phyloP scores from a whole-genome alignment of 2,797 vertebrate genomes.

The Pseudopleuronectes americanus region DNA sequence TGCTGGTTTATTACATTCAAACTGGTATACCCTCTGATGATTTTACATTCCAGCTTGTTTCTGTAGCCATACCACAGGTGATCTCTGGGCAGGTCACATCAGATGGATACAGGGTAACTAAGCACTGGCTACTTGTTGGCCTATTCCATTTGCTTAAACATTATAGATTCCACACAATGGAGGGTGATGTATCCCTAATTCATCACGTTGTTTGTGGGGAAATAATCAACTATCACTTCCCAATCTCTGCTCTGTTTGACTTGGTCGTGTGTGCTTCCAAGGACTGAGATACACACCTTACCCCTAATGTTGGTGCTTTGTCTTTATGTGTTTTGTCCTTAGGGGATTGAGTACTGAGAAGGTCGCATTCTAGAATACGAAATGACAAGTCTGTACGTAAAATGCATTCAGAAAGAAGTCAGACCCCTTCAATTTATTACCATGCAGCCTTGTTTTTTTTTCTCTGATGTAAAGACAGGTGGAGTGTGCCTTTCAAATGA shows the following conservation, averaged over 20 bases:
- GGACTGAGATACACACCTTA: too few species aligned
- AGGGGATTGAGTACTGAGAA: neutral
- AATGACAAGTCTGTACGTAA: slow-evolving; percentile 5
- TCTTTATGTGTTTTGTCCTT: too few species aligned
- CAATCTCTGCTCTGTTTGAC: neutral
- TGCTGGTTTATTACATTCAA: too few species aligned
- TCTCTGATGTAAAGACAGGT: too few species aligned
- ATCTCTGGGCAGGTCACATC: too few species aligned
- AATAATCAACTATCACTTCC: neutral
- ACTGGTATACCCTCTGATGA: too few species aligned
- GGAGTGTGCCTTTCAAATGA: too few species aligned
- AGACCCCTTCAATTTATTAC: too few species aligned
- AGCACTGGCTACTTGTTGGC: neutral
- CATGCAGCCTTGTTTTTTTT: too few species aligned
- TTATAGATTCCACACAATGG: neutral
- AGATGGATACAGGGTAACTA: neutral
- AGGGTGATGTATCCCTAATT: neutral
- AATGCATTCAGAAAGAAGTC: slow-evolving; percentile 6
- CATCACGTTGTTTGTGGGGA: neutral
- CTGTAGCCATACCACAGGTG: too few species aligned
- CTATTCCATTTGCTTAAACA: neutral
- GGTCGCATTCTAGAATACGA: slow-evolving; percentile 23
- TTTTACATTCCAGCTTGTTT: too few species aligned
- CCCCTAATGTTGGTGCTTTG: too few species aligned
- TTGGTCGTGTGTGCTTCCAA: neutral